Base-by-base conservation (phyloP, 2,888 invertebrate species). In the Clostera curtula region DNA sequence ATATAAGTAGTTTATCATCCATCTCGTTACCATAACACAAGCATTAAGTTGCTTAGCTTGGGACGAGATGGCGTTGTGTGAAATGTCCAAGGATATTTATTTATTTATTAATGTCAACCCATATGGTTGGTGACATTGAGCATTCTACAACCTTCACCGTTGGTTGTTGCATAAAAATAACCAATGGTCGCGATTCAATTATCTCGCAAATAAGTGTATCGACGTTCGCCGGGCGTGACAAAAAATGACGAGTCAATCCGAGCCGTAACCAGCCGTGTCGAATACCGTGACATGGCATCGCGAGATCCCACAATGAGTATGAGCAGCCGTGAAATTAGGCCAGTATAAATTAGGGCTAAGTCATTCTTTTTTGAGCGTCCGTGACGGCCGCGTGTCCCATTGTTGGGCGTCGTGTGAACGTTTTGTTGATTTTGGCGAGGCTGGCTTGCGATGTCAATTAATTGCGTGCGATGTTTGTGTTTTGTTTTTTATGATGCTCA, bases 291-390 rank as follows among this genome's bases (percentile, higher is more conserved):
- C 70, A 79, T 62, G 56, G 72, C 59, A 70, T 74, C 64, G 66
- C 70, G 27, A 62, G 63, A 66, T 72, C 69, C 60, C 64, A 79
- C 82, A 80, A 80, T 76, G 61, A 64, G 53, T 66, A 75, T 65
- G 70, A 76, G 64, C 64, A 56, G 65, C 58, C 80, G 74, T 82
- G 75, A 83, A 83, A 83, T 82, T 72, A 77, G 70, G 44, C 51
- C 58, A 49, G 61, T 61, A 67, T 65, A 61, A 77, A 72, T 79
- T 70, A 77, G 72, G 74, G 75, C 74, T 57, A 63, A 61, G 53
- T 66, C 61, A 66, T 65, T 67, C 58, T 61, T 53, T 38, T 56
- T 36, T 54, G 53, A 68, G 41, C 59, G 52, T 67, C n/a, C 72
- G 68, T 73, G 64, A 60, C 71, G 63, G 77, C 73, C 79, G 74